These are phyloP conservation scores for Drosophila teissieri DNA, from an alignment of 1,140 invertebrate genomes.

Conservation along the genomic window DNA sequence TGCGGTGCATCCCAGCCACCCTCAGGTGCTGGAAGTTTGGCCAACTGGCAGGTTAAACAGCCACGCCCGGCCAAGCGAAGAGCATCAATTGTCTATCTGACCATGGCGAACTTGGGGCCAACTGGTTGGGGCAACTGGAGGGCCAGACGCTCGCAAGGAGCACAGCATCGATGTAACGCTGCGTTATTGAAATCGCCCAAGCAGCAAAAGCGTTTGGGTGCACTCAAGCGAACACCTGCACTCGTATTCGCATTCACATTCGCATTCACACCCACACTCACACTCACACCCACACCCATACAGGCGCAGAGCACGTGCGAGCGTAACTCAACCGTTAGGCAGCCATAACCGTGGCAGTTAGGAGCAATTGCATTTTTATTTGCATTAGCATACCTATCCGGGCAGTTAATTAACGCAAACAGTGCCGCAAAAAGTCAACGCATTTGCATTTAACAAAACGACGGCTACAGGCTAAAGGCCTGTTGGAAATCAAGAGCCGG, in stretches of 20 bases:
- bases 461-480: constrained; percentile 1
- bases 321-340: constrained; percentile 43
- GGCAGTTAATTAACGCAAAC: constrained; percentile 37
- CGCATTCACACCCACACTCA: constrained; percentile 12
- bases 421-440: constrained; percentile 11
- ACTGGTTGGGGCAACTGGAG: constrained; percentile 49
- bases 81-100: constrained; percentile 77
- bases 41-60: constrained; percentile 63
- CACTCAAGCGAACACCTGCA: constrained; percentile 60
- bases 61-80: constrained; percentile 53
- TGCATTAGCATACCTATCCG: constrained; percentile 30
- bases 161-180: constrained; percentile 43
- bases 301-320: constrained; percentile 23
- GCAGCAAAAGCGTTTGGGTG: constrained; percentile 78
- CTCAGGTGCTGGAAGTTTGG: constrained; percentile 55
- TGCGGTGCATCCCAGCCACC: background rate
- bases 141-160: constrained; percentile 44
- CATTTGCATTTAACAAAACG: constrained; percentile 45
- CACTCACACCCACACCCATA: constrained; percentile 24
- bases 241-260: constrained; percentile 14
- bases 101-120: constrained; percentile 44
- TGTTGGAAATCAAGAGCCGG: constrained; percentile 13
- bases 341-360: constrained; percentile 27
- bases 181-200: constrained; percentile 72
- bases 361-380: constrained; percentile 49